These are phyloP conservation scores for Onychostoma macrolepis DNA, from an alignment of 2,113 vertebrate genomes.

Conservation along the genomic window DNA sequence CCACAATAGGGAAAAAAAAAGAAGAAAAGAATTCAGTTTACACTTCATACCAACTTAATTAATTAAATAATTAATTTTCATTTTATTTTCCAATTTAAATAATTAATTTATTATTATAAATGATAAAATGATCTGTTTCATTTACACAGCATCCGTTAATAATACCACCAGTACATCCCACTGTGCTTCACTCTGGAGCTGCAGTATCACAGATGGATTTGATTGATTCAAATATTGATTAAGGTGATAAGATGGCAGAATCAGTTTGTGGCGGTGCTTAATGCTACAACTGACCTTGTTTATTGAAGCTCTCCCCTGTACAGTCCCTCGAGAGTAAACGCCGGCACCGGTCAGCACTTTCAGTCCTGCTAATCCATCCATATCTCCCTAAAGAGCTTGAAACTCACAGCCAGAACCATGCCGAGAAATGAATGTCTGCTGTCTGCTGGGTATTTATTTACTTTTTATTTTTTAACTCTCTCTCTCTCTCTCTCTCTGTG, in stretches of 20 bases:
- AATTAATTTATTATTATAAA: not conserved
- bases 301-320: conserved; percentile 24
- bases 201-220: not conserved
- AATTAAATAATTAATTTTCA: too few relatives aligned
- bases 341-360: conserved; percentile 58
- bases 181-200: not conserved
- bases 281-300: conserved; percentile 37
- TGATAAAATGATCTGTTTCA: not conserved
- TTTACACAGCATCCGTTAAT: not conserved
- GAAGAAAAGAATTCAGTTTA: not conserved
- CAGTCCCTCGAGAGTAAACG: conserved; percentile 2
- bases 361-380: conserved; percentile 51
- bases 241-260: conserved; percentile 11
- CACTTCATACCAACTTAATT: not conserved
- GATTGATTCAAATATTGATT: conserved; percentile 30
- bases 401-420: conserved; percentile 46
- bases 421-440: conserved; percentile 40
- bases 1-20: not conserved
- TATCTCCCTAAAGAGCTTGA: conserved; percentile 23
- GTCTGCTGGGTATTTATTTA: conserved; percentile 24
- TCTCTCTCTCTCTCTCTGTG: not conserved
- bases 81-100: too few relatives aligned
- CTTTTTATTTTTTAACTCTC: not conserved
- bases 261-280: not conserved
- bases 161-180: not conserved